Base-by-base conservation (phyloP, 2,888 invertebrate species). In the Drosophila histrio region DNA sequence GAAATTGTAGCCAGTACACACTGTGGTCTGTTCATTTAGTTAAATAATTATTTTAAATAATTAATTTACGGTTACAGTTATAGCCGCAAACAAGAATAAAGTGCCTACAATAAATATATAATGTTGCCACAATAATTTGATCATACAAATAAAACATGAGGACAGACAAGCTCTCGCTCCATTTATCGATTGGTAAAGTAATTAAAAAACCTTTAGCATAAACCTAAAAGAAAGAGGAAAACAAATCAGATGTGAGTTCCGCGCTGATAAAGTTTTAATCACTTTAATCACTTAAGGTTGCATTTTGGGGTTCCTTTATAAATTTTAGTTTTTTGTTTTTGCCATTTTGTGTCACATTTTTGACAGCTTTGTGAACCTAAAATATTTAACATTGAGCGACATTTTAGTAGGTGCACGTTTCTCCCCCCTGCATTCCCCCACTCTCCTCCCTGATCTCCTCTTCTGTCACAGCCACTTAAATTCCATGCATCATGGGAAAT, bases 401-500 rank as follows among this genome's bases (percentile, higher is more conserved):
- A 56, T 28, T n/a, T n/a, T n/a, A 9, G 1, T 19, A 5, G 24
- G 13, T 47, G 22, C 38, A 7, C 2, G 13, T 21, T 13, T 24
- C 26, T 13, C 36, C n/a, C 13, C 2, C 0, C 11, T 7, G 6
- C 24, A 38, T 22, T 17, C 13, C 2, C 0, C 11, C 11, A 6
- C 24, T 41, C 26, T 32, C 9, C 15, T 15, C 24, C 17, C 28
- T 1, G 17, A 17, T 53, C 17, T 34, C 21, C 11, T 8, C 15
- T 26, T 28, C 38, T 80, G 77, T 80, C 77, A 65, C 41, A 49
- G 74, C 67, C 79, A 81, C 75, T 74, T 69, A 78, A 78, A 81
- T 78, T 78, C 63, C 76, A 82, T 82, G 79, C 76, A 79, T 79
- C 79, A 82, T 72, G 65, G 50, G 58, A 82, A 79, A 79, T 82